Evolutionary conservation across 2,888 invertebrate species (phyloP).

Genomic region (Trissoscelio sp.): DNA sequence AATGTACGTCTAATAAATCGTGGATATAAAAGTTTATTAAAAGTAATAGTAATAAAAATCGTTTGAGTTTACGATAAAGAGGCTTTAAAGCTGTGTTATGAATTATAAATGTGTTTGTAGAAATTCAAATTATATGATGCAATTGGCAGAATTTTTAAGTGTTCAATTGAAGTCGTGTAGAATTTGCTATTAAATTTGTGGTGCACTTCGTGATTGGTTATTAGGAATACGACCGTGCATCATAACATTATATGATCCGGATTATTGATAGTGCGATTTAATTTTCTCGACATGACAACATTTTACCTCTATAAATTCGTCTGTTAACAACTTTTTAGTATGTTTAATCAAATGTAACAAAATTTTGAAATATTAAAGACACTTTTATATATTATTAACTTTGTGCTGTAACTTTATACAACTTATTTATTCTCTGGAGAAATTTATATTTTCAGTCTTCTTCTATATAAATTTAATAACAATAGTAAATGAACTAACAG

Average conservation of each 20-base stretch:
- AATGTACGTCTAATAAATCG: not conserved
- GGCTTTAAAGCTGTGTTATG: not conserved
- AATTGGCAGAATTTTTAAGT: not conserved
- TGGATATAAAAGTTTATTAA: not conserved
- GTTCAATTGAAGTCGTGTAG: not conserved
- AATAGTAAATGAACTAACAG: too few species aligned
- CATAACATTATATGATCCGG: slow-evolving; percentile 4
- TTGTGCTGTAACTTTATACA: too few species aligned
- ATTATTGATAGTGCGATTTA: not conserved
- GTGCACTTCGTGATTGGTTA: not conserved
- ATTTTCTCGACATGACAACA: not conserved
- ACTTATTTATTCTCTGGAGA: too few species aligned
- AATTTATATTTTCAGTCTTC: too few species aligned
- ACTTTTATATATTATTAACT: too few species aligned
- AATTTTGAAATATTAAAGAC: not conserved
- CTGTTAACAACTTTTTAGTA: not conserved
- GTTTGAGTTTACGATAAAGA: not conserved
- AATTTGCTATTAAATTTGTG: not conserved
- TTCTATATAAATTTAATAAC: too few species aligned
- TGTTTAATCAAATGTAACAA: not conserved
- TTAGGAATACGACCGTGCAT: not conserved
- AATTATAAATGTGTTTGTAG: not conserved
- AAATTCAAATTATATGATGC: not conserved
- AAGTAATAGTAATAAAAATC: not conserved
- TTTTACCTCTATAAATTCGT: slow-evolving; percentile 5